Percentiles rank a stretch among this genome's conserved stretches.
Conservation (phyloP, 2,797 vertebrate species). For the Catharus ustulatus region DNA sequence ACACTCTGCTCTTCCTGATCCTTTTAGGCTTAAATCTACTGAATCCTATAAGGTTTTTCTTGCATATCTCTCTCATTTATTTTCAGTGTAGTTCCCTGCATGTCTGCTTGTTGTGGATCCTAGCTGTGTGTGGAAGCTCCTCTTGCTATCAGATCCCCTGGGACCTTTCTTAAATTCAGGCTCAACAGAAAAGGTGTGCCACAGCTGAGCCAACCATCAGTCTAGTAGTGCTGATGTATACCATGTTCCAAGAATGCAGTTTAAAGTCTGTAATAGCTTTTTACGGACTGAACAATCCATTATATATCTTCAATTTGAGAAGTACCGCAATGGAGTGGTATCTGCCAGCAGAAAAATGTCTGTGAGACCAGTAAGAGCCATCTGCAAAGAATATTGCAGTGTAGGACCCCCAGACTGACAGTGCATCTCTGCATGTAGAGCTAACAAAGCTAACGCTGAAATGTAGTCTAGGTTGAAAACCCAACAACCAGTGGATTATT, state of each 20-base stretch:
- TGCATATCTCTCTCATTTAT: neutral
- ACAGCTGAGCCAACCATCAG: neutral
- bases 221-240: neutral
- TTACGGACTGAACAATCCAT: neutral
- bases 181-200: neutral
- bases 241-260: neutral
- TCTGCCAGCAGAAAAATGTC: neutral
- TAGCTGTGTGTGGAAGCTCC: neutral
- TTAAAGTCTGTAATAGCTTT: neutral
- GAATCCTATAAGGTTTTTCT: neutral
- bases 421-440: rapidly evolving
- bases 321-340: neutral
- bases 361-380: neutral
- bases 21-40: neutral
- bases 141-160: slow-evolving; percentile 7
- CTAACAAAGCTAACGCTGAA: neutral
- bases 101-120: neutral
- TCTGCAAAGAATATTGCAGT: neutral
- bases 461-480: neutral
- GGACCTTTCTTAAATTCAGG: neutral
- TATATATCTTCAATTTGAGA: neutral
- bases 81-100: neutral
- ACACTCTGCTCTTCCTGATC: neutral
- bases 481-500: neutral
- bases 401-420: neutral